phyloP scores from a whole-genome alignment of 2,888 invertebrate species.

The Loripinus fragilis region DNA sequence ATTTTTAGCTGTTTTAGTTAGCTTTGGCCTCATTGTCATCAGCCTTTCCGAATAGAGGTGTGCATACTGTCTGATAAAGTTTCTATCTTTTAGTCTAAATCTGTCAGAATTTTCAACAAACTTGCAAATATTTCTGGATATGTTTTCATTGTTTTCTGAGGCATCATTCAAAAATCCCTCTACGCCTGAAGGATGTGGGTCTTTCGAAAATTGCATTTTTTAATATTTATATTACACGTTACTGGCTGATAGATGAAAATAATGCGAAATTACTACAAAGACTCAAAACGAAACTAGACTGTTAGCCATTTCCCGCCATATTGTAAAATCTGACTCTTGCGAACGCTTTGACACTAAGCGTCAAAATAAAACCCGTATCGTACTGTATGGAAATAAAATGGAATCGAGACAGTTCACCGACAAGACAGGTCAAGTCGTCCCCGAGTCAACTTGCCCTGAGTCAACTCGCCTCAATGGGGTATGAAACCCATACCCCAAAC shows the following conservation, averaged over 20 bases:
- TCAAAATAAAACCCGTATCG: background rate
- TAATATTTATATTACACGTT: no score
- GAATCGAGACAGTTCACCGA: no score
- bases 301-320: slow-evolving; percentile 4
- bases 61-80: slow-evolving; percentile 91
- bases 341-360: background rate
- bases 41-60: slow-evolving; percentile 92
- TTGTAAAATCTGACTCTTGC: slow-evolving; percentile 8
- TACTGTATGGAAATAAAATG: no score
- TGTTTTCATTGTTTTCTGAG: slow-evolving; percentile 32
- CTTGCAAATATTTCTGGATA: slow-evolving; percentile 54
- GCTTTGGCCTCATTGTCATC: slow-evolving; percentile 87
- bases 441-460: no score
- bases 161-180: slow-evolving; percentile 39
- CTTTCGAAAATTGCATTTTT: slow-evolving; percentile 47
- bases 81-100: slow-evolving; percentile 75
- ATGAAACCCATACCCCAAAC: no score
- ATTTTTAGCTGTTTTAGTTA: slow-evolving; percentile 85
- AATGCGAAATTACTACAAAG: no score
- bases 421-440: no score
- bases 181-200: slow-evolving; percentile 29
- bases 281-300: no score
- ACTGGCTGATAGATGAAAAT: no score
- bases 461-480: no score
- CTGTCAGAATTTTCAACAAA: slow-evolving; percentile 66